Conservation (phyloP, 2,113 vertebrate genomes). For the Garra rufa region DNA sequence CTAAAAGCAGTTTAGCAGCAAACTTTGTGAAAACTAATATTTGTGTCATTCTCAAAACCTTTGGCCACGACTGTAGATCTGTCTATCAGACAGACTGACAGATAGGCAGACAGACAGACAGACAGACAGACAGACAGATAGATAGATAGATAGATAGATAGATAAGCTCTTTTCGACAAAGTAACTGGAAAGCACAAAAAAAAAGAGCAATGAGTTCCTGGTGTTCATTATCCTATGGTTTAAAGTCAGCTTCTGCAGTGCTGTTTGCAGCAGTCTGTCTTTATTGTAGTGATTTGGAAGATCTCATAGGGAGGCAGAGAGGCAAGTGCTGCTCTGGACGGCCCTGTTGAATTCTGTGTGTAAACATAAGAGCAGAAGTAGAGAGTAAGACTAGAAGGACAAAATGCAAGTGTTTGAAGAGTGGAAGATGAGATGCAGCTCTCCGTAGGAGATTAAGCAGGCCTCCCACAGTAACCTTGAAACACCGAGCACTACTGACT, state of each 20-base stretch:
- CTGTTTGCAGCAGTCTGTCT: background rate
- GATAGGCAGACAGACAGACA: too few species aligned
- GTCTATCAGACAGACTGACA: too few species aligned
- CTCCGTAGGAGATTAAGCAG: slow-evolving; percentile 58
- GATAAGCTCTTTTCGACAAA: background rate
- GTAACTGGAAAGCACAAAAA: background rate
- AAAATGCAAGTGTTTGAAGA: slow-evolving; percentile 31
- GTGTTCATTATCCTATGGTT: background rate
- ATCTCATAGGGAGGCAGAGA: background rate
- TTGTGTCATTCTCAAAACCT: too few species aligned
- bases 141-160: background rate
- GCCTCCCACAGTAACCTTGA: slow-evolving; percentile 73
- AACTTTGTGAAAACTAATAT: too few species aligned
- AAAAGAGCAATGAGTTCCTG: background rate
- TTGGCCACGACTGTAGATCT: too few species aligned
- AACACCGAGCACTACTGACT: slow-evolving; percentile 64
- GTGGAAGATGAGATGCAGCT: slow-evolving; percentile 47
- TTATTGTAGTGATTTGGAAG: slow-evolving; percentile 24
- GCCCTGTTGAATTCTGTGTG: slow-evolving; percentile 19
- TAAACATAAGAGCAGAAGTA: slow-evolving; percentile 16
- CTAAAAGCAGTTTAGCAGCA: too few species aligned
- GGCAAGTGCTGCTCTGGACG: background rate
- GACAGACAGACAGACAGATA: background rate
- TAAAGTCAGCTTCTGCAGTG: background rate
- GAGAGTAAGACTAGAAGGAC: background rate